Evolutionary conservation across 2,113 vertebrate genomes (phyloP).

Genomic region (Amphiprion percula): DNA sequence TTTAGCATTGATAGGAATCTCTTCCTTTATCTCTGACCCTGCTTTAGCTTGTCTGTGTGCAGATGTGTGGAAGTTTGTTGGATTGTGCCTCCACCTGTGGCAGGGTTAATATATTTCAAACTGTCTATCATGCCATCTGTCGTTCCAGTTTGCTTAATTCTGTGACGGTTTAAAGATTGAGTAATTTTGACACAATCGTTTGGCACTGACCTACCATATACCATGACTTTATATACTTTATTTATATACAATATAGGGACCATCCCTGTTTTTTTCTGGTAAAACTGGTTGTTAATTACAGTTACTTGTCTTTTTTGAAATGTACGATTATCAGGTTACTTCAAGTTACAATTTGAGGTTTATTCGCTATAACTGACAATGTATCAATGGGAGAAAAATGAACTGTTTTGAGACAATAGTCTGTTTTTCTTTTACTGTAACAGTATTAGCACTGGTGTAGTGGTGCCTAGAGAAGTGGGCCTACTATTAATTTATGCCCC

Average conservation of each 20-base stretch:
- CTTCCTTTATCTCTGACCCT: slow-evolving; percentile 79
- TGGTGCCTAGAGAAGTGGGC: no score
- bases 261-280: no score
- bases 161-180: slow-evolving; percentile 1
- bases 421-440: neutral
- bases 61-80: slow-evolving; percentile 15
- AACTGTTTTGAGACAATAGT: no score
- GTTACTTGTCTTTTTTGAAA: neutral
- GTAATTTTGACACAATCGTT: slow-evolving; percentile 17
- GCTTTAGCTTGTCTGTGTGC: slow-evolving; percentile 66
- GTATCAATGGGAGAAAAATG: neutral
- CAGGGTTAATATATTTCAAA: slow-evolving; percentile 61
- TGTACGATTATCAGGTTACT: neutral
- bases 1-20: slow-evolving; percentile 81
- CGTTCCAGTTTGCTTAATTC: slow-evolving; percentile 28
- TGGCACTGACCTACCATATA: slow-evolving; percentile 15
- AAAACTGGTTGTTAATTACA: neutral
- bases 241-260: no score
- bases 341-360: neutral
- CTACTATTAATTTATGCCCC: no score
- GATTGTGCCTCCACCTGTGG: slow-evolving; percentile 55
- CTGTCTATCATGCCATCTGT: slow-evolving; percentile 17
- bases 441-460: neutral
- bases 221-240: neutral
- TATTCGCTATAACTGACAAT: neutral